Evolutionary conservation across 1,140 invertebrate genomes (phyloP), one percentile per base, ranked within the genome.

Genomic region (Scaptomyza montana): DNA sequence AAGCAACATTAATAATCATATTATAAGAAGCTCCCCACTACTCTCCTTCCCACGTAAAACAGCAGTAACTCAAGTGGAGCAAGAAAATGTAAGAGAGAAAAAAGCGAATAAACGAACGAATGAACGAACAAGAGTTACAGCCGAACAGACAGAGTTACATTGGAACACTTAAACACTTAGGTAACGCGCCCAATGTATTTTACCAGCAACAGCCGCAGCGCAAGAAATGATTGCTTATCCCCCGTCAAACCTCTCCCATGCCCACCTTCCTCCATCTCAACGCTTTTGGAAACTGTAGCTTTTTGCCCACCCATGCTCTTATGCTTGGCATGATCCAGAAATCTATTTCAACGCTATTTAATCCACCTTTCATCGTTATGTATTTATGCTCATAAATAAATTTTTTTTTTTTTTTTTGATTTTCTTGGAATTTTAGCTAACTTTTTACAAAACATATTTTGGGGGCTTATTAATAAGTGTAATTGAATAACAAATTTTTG

Each of bases 111-210:
- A 36, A 57, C 30, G 9, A 30, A 9, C 1, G 28, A 55, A 65
- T 47, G 47, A 21, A 7, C 19, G 19, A 33, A 45, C 9, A 9
- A 16, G 64, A 61, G 41, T 25, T 12, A 30, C 56, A 54, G 50
- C 69, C 62, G 53, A 30, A 46, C 72, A 76, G 78, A 74, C 63
- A 74, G 67, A 80, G 84, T 71, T 80, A 86, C 80, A 84, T 84
- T 84, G 85, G 80, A 84, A 84, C 80, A 84, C 80, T 84, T 84
- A 84, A 84, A 82, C 80, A 86, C 80, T 84, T 84, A 85, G 80
- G 80, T 67, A 55, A 36, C 33, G 50, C 39, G 49, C 65, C 46
- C 51, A 69, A 50, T 60, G 65, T 55, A 67, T 60, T 67, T 67
- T 45, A 9, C 39, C 8, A 56, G 53, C 12, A 51, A 9, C 53